Base-by-base conservation (phyloP, 2,797 vertebrate species). In the Hyperoplus lanceolatus region DNA sequence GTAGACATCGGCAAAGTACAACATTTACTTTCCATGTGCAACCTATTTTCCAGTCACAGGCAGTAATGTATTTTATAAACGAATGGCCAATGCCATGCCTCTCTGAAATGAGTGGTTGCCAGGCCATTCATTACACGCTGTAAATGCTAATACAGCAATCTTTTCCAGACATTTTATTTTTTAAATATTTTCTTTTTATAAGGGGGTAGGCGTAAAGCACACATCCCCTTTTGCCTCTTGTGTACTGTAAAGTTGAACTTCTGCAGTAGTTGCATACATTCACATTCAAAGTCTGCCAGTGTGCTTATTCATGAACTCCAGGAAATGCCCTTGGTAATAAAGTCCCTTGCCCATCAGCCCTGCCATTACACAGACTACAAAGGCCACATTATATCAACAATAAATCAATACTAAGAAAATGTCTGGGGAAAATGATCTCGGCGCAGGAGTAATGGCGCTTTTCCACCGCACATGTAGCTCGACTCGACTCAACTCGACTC, bases 81-180 rank as follows among this genome's bases (percentile, higher is more conserved):
- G n/a, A 75, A 67, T 4, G 42, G 53, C 56, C 67, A 48, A 38
- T 42, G 39, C 29, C 38, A 18, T 18, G 38, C 46, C 36, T 36
- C 9, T 70, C 39, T 60, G n/a, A 79, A 79, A 77, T 43, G 5
- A 75, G 4, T 16, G 9, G 55, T 38, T 79, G 46, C 77, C 64
- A 67, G 63, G 36, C 36, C 65, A 48, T 70, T 82, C 61, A 79
- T 71, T 83, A 42, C 67, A 74, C 29, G 67, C 74, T 61, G 41
- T 70, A 80, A 87, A 81, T 60, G 63, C 68, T 57, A 46, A 73
- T 76, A 67, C 4, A 6, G 66, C 69, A 69, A 53, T 70, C 39
- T 83, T 81, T 84, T 67, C 75, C 70, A 75, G 75, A 79, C 66
- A 67, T 77, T 83, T 85, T 80, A 50, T 51, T 68, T 73, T 79